Evolutionary conservation across 2,113 vertebrate genomes (phyloP), one percentile per base, ranked within the genome.

Genomic region (Cyphomyrus plagiostoma): DNA sequence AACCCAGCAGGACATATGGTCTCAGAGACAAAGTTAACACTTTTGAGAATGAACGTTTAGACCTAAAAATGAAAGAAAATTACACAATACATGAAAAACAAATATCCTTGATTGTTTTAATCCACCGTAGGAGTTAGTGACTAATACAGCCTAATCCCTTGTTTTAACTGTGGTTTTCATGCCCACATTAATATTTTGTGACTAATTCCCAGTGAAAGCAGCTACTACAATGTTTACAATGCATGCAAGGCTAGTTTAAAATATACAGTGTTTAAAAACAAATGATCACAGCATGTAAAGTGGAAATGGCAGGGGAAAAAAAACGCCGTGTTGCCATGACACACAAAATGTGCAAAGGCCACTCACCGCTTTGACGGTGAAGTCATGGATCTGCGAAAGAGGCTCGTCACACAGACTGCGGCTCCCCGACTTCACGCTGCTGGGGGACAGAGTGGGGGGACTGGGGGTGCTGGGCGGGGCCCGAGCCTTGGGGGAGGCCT

Each of bases 351-450:
- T 15, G 49, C 77, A 70, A 35, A 88, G 42, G 52, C 26, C 50
- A 17, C 83, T 26, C 90, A 99, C 98, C 97, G 97, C 97, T 95
- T 98, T 99, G 90, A 97, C 96, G 93, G 97, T 96, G 92, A 96
- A 95, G 96, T 99, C 97, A 89, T 95, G 97, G 96, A 97, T 96
- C 95, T 97, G 96, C 87, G 95, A 94, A 90, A 96, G 92, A 89
- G 97, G 95, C 92, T 97, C 97, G 94, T 99, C 98, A 95, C 98
- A 96, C 96, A 97, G 96, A 96, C 97, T 98, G 97, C 97, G 97
- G 94, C 96, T 97, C 94, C 96, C 97, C 96, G 96, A 93, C 95
- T 97, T 98, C 91, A 95, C 95, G 91, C 96, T 89, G 91, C 97
- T 97, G 93, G 89, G 88, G 74, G 91, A 90, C 8, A 85, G 49